Percentiles rank a stretch among this genome's conserved stretches.
phyloP scores from a whole-genome alignment of 2,113 vertebrate genomes.

The Scalopus aquaticus region DNA sequence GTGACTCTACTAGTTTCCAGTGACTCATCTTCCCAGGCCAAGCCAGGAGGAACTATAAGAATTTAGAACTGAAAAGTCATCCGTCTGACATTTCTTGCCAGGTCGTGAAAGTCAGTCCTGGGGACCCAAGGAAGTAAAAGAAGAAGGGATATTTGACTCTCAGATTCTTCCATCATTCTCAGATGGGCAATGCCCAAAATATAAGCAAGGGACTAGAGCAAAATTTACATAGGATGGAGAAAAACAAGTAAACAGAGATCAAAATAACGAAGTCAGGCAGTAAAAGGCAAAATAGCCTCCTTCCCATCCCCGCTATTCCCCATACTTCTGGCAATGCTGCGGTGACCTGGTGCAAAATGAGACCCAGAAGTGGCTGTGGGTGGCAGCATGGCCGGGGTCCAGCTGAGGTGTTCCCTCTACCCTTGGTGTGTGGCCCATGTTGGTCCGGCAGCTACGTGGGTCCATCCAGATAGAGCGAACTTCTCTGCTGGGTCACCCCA shows the following conservation, averaged over 20 bases:
- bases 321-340: not conserved
- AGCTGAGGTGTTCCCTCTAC: not conserved
- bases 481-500: not conserved
- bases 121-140: not conserved
- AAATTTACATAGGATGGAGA: no score
- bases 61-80: conserved; percentile 48
- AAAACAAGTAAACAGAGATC: no score
- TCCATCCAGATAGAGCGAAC: not conserved
- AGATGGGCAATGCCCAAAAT: not conserved
- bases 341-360: not conserved
- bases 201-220: no score
- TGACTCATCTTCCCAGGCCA: conserved; percentile 21
- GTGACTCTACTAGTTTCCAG: not conserved
- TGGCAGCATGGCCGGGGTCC: not conserved
- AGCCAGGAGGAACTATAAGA: not conserved
- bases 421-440: not conserved
- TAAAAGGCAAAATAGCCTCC: not conserved
- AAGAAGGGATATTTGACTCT: not conserved
- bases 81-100: not conserved
- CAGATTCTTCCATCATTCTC: not conserved
- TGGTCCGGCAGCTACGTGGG: not conserved
- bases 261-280: no score
- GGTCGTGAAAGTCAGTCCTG: not conserved
- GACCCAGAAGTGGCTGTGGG: not conserved
- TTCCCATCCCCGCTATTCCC: not conserved